phyloP scores from a whole-genome alignment of 2,113 vertebrate species.

The Jacana jacana region DNA sequence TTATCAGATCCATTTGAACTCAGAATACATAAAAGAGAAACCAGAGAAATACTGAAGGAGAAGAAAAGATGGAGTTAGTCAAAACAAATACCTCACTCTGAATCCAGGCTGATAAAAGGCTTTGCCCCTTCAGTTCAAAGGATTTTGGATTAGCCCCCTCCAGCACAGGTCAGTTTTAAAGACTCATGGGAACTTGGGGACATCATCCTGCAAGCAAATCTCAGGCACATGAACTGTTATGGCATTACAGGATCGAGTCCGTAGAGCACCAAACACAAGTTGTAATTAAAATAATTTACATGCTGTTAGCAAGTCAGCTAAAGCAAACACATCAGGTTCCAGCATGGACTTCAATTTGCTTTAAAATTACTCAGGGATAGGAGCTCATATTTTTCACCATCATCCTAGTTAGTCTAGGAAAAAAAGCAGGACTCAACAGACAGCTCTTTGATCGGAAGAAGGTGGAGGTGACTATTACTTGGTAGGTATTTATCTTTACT shows the following conservation, averaged over 20 bases:
- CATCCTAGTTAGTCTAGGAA: slow-evolving; percentile 63
- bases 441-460: background rate
- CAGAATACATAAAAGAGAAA: background rate
- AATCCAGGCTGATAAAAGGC: background rate
- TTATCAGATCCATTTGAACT: background rate
- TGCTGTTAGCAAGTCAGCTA: slow-evolving; percentile 66
- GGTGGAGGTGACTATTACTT: background rate
- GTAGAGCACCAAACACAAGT: background rate
- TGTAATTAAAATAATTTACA: slow-evolving; percentile 70
- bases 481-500: slow-evolving; percentile 43
- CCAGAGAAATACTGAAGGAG: background rate
- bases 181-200: background rate
- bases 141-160: background rate
- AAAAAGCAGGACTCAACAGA: slow-evolving; percentile 57
- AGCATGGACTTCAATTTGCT: slow-evolving; percentile 76
- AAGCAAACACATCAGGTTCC: slow-evolving; percentile 71
- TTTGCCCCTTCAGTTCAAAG: background rate
- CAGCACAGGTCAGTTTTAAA: background rate
- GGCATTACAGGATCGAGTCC: background rate
- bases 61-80: background rate
- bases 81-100: background rate
- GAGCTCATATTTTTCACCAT: slow-evolving; percentile 57
- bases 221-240: background rate
- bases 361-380: slow-evolving; percentile 67
- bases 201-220: background rate